phyloP scores from a whole-genome alignment of 2,888 invertebrate species.

The Neoitamus cyanurus region DNA sequence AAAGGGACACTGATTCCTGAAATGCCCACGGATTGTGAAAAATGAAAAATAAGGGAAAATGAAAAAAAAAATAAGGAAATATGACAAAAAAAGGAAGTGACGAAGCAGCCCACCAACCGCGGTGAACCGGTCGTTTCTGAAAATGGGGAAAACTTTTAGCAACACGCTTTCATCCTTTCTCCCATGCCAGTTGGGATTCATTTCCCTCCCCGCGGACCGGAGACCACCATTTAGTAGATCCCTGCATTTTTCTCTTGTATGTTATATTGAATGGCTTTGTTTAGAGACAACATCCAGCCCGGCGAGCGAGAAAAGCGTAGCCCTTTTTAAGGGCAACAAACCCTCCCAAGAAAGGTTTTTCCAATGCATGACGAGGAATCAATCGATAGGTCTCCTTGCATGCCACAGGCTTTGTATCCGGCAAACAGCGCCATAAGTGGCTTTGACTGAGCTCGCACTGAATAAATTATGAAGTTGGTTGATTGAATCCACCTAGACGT shows the following conservation, averaged over 20 bases:
- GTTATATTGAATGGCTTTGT: constrained; percentile 20
- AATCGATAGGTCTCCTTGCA: constrained; percentile 4
- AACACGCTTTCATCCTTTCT: not conserved
- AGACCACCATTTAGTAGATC: not conserved
- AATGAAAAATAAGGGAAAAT: not conserved
- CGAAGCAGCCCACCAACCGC: not conserved
- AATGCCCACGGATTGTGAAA: constrained; percentile 16
- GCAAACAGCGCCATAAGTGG: not conserved
- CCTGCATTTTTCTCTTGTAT: not conserved
- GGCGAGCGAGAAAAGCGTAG: not conserved
- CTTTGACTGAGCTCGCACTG: not conserved
- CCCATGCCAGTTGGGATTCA: not conserved
- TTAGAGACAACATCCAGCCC: constrained; percentile 3
- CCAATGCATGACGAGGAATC: not conserved
- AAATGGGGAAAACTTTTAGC: constrained; percentile 18
- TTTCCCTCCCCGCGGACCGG: not conserved
- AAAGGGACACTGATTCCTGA: constrained; percentile 19
- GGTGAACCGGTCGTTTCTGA: not conserved
- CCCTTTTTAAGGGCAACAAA: constrained; percentile 30
- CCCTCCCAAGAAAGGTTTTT: not conserved
- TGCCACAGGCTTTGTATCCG: not conserved
- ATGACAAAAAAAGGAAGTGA: not conserved
- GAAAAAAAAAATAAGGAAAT: not conserved
- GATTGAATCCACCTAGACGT: constrained; percentile 14
- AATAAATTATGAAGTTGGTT: constrained; percentile 3